These are phyloP conservation scores for Drosophila atroscutellata DNA, from an alignment of 2,888 invertebrate genomes.

Conservation along the genomic window DNA sequence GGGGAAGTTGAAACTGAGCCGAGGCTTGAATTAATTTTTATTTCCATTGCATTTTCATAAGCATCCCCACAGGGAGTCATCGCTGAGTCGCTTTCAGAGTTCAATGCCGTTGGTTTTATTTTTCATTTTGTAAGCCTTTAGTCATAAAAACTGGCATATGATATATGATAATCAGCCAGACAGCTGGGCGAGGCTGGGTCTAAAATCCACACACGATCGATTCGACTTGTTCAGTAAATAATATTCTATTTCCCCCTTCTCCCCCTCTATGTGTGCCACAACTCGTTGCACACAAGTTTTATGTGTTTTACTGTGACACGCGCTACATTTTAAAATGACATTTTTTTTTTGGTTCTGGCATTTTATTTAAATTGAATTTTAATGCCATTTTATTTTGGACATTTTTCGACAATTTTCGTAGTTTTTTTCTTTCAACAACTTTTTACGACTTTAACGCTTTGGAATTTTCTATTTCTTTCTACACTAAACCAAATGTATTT, in stretches of 20 bases:
- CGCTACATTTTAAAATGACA: slow-evolving; percentile 66
- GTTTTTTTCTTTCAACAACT: slow-evolving; percentile 52
- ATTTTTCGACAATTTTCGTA: slow-evolving; percentile 56
- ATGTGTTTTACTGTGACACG: slow-evolving; percentile 67
- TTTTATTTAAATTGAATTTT: slow-evolving; percentile 74
- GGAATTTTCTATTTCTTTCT: slow-evolving; percentile 59
- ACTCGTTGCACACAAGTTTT: slow-evolving; percentile 37
- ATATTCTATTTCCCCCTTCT: slow-evolving; percentile 30
- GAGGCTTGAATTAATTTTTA: slow-evolving; percentile 53
- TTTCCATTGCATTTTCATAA: slow-evolving; percentile 68
- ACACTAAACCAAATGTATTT: slow-evolving; percentile 49
- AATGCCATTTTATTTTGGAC: slow-evolving; percentile 56
- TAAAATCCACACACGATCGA: slow-evolving; percentile 40
- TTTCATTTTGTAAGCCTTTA: slow-evolving; percentile 59
- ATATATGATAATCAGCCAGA: slow-evolving; percentile 53
- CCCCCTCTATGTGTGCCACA: neutral
- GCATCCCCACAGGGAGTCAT: slow-evolving; percentile 62
- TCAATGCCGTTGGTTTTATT: slow-evolving; percentile 41
- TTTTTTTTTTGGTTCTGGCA: slow-evolving; percentile 14
- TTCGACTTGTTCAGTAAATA: slow-evolving; percentile 35
- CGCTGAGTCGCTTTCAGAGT: slow-evolving; percentile 29
- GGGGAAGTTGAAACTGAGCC: slow-evolving; percentile 30
- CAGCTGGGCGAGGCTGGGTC: slow-evolving; percentile 35
- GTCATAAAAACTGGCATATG: slow-evolving; percentile 65
- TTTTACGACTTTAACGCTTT: slow-evolving; percentile 71